Percentiles rank a stretch among this genome's conserved stretches.
Conservation (phyloP, 2,888 invertebrate species). For the Buathra laborator region DNA sequence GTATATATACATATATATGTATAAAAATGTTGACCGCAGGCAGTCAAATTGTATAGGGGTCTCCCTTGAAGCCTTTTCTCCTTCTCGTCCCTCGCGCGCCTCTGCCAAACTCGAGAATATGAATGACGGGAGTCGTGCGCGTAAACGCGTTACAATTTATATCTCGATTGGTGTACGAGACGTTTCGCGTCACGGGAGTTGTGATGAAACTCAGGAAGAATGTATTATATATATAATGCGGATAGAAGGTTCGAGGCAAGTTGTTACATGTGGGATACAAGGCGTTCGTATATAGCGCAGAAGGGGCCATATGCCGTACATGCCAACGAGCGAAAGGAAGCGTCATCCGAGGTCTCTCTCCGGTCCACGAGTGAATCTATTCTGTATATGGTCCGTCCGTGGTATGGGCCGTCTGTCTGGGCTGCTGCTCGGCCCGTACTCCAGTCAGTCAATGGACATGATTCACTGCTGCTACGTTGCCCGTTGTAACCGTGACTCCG, state of each 20-base stretch:
- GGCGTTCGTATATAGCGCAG: too few species aligned
- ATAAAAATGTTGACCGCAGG: constrained; percentile 48
- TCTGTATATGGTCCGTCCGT: constrained; percentile 79
- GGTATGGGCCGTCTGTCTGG: constrained; percentile 75
- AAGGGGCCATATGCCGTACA: constrained; percentile 51
- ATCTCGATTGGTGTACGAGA: neutral
- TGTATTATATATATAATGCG: neutral
- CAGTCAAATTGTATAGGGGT: constrained; percentile 47
- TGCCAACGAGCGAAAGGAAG: constrained; percentile 46
- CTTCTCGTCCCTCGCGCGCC: constrained; percentile 43
- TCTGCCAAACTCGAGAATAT: constrained; percentile 50
- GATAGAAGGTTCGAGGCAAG: too few species aligned
- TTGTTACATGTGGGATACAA: too few species aligned
- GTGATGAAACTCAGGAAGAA: neutral
- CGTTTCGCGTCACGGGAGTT: neutral
- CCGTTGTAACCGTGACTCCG: constrained; percentile 32
- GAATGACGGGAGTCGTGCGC: constrained; percentile 67
- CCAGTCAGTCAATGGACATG: constrained; percentile 81
- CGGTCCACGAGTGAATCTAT: constrained; percentile 79
- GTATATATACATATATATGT: neutral
- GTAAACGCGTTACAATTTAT: constrained; percentile 64
- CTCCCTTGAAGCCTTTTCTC: constrained; percentile 12
- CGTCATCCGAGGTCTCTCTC: constrained; percentile 43
- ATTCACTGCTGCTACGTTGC: constrained; percentile 75
- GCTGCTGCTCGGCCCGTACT: constrained; percentile 42